Evolutionary conservation across 2,888 invertebrate species (phyloP).

Genomic region (Leistus spinibarbis): DNA sequence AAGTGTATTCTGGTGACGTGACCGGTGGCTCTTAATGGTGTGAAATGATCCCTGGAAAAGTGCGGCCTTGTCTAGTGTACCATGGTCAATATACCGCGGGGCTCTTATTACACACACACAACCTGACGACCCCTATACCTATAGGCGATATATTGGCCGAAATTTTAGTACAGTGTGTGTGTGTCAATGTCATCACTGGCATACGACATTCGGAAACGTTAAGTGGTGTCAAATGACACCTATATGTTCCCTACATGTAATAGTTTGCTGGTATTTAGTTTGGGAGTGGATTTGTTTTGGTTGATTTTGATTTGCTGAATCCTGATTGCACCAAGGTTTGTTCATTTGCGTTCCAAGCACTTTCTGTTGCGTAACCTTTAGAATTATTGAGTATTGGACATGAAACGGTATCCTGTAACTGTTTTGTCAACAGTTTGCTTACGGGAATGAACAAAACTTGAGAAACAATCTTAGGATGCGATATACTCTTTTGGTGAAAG

Average conservation of each 20-base stretch:
- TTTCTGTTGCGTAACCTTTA: too few species aligned
- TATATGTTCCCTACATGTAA: not conserved
- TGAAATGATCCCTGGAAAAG: constrained; percentile 29
- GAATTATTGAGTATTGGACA: too few species aligned
- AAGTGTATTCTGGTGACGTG: not conserved
- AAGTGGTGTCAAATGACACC: constrained; percentile 9
- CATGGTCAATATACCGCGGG: constrained; percentile 2
- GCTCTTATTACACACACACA: constrained; percentile 3
- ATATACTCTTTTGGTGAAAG: too few species aligned
- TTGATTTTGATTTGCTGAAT: not conserved
- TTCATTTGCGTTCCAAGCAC: not conserved
- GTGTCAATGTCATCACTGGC: constrained; percentile 1
- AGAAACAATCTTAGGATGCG: too few species aligned
- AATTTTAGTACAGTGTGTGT: not conserved
- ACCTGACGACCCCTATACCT: not conserved
- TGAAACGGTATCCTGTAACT: too few species aligned
- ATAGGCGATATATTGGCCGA: not conserved
- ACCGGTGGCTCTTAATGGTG: constrained; percentile 23
- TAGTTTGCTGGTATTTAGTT: not conserved
- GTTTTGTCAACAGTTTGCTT: too few species aligned
- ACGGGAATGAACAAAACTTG: too few species aligned
- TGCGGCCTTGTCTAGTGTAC: constrained; percentile 3
- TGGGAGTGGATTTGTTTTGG: too few species aligned
- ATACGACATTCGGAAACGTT: constrained; percentile 3
- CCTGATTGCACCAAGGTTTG: not conserved